phyloP scores from a whole-genome alignment of 1,140 invertebrate genomes.

The Coelopa frigida region DNA sequence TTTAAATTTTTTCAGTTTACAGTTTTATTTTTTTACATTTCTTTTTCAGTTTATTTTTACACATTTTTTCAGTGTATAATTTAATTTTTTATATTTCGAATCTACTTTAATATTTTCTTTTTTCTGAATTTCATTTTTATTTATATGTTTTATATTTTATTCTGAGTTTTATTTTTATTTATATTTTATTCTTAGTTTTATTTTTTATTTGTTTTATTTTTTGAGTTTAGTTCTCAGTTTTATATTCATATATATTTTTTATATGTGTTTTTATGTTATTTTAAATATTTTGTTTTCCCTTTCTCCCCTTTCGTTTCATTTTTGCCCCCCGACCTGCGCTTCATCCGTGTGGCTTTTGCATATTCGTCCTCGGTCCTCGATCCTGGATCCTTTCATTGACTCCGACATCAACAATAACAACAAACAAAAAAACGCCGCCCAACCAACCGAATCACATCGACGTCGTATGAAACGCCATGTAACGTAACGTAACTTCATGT shows the following conservation, averaged over 20 bases:
- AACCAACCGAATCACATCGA: too few relatives aligned
- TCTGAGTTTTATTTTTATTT: too few relatives aligned
- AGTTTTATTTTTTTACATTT: too few relatives aligned
- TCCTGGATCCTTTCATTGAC: neutral
- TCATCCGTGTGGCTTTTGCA: neutral
- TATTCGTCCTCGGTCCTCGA: neutral
- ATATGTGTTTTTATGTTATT: slow-evolving; percentile 15
- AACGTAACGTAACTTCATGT: too few relatives aligned
- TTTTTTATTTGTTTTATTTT: slow-evolving; percentile 19
- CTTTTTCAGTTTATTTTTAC: neutral
- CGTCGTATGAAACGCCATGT: too few relatives aligned
- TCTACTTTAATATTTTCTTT: slow-evolving; percentile 47
- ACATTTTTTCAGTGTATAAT: neutral
- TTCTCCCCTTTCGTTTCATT: neutral
- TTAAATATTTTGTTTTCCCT: slow-evolving; percentile 1
- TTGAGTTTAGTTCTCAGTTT: slow-evolving; percentile 11
- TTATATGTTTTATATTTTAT: too few relatives aligned
- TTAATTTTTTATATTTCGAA: neutral
- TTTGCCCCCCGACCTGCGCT: neutral
- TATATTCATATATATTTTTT: slow-evolving; percentile 4
- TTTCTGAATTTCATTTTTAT: slow-evolving; percentile 38
- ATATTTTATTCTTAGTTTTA: slow-evolving; percentile 29
- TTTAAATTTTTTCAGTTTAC: too few relatives aligned
- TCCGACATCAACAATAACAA: too few relatives aligned
- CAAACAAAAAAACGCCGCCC: too few relatives aligned